Conservation (phyloP, 2,888 invertebrate species). For the Luperina nickerlii region DNA sequence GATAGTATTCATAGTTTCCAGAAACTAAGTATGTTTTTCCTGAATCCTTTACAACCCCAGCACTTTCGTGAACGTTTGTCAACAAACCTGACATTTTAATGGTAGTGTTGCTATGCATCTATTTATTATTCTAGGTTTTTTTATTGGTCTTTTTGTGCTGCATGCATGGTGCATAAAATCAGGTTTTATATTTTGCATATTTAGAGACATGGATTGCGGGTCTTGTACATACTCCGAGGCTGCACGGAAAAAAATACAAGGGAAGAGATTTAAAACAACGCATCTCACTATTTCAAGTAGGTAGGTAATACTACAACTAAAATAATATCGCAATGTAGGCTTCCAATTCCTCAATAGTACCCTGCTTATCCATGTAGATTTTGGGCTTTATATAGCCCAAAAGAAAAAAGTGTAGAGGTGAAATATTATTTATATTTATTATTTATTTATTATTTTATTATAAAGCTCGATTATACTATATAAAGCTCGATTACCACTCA, state of each 20-base stretch:
- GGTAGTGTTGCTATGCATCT: background rate
- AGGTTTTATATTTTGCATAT: background rate
- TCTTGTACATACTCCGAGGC: no score
- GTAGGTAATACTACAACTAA: no score
- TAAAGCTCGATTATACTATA: no score
- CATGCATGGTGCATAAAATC: background rate
- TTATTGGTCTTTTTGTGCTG: background rate
- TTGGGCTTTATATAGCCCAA: no score
- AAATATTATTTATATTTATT: no score
- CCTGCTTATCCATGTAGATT: no score
- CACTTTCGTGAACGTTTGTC: constrained; percentile 81
- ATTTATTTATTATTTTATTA: no score
- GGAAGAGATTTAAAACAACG: background rate
- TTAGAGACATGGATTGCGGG: background rate
- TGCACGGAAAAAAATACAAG: background rate
- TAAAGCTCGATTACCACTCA: no score
- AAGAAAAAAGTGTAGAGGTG: no score
- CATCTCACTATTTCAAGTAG: no score
- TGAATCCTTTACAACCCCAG: constrained; percentile 55
- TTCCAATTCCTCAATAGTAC: no score
- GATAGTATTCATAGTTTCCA: constrained; percentile 92
- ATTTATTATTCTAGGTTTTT: background rate
- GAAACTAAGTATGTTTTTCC: constrained; percentile 78
- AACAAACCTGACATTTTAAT: constrained; percentile 76
- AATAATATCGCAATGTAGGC: no score